Evolutionary conservation across 2,797 vertebrate species (phyloP).

Genomic region (Gymnodraco acuticeps): DNA sequence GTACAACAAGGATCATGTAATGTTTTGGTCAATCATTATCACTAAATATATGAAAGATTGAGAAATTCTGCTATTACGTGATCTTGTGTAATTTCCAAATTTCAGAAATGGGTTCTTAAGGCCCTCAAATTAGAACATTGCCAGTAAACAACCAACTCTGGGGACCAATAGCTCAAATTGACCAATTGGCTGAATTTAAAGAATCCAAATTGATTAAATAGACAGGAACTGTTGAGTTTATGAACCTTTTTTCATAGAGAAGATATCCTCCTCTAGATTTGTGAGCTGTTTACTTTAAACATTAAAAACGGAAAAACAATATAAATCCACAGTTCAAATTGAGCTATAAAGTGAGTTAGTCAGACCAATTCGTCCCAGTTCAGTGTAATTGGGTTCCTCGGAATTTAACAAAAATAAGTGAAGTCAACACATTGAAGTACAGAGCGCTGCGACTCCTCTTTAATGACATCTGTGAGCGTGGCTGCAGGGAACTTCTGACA

Average conservation of each 20-base stretch:
- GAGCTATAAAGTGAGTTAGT: neutral
- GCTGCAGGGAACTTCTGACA: constrained; percentile 53
- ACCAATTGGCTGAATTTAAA: no score
- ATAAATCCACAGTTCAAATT: neutral
- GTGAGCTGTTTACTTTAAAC: neutral
- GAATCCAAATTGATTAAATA: neutral
- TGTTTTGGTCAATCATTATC: no score
- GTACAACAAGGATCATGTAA: neutral
- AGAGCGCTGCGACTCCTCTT: constrained; percentile 9
- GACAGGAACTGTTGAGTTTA: neutral
- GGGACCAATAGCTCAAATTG: no score
- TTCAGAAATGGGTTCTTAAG: neutral
- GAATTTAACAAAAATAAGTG: constrained; percentile 1
- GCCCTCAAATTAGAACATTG: no score
- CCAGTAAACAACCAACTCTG: no score
- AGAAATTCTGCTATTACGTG: neutral
- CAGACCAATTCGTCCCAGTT: neutral
- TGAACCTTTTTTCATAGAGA: neutral
- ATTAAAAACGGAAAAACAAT: neutral
- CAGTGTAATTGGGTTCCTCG: neutral
- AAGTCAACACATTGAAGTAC: constrained; percentile 4
- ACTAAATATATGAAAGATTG: neutral
- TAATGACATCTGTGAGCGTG: constrained; percentile 27
- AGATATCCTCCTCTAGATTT: neutral
- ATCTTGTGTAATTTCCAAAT: neutral